These are phyloP conservation scores for Andrena trimmerana DNA, from an alignment of 2,888 invertebrate genomes.

Conservation along the genomic window DNA sequence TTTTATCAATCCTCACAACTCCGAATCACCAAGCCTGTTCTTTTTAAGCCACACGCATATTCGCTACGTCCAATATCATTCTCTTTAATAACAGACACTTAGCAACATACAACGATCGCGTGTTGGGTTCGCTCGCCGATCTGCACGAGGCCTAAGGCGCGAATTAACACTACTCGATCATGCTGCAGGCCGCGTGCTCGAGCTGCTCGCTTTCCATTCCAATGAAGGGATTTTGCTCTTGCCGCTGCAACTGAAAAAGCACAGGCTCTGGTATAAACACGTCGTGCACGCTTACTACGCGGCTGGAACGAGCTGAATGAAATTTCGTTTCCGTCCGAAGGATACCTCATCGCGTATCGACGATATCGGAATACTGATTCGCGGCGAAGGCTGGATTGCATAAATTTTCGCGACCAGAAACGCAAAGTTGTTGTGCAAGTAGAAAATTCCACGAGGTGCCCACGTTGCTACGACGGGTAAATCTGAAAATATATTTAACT, in stretches of 20 bases:
- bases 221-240: conserved; percentile 53
- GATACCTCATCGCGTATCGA: conserved; percentile 30
- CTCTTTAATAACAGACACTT: not conserved
- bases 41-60: not conserved
- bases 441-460: not conserved
- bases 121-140: conserved; percentile 23
- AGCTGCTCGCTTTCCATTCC: conserved; percentile 66
- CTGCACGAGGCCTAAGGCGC: conserved; percentile 47
- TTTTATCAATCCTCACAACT: no score
- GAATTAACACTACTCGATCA: conserved; percentile 47
- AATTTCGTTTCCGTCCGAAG: conserved; percentile 51
- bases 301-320: conserved; percentile 45
- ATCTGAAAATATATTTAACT: not conserved
- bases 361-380: conserved; percentile 47
- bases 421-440: conserved; percentile 26
- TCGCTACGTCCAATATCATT: not conserved
- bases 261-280: conserved; percentile 35
- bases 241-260: conserved; percentile 40
- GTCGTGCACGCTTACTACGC: conserved; percentile 40
- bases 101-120: conserved; percentile 18
- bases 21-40: no score
- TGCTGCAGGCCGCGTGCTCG: conserved; percentile 32
- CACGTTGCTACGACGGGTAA: no score
- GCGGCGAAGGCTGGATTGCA: conserved; percentile 44
- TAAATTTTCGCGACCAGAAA: conserved; percentile 50